Conservation (phyloP, 2,113 vertebrate species). For the Hemibagrus wyckioides region DNA sequence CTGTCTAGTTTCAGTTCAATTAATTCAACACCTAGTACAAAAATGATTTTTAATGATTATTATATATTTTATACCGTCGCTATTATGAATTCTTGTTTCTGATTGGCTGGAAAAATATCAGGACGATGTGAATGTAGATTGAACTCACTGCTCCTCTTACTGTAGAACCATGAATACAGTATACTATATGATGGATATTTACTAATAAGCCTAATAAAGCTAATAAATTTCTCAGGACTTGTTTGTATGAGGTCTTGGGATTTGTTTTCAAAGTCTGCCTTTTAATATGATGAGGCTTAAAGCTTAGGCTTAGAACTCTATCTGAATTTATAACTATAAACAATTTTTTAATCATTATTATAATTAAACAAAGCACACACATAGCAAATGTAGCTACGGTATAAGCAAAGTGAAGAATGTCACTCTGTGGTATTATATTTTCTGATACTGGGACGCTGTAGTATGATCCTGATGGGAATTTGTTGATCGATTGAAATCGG, state of each 20-base stretch:
- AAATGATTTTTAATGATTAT: not conserved
- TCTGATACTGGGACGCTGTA: not conserved
- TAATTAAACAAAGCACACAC: not conserved
- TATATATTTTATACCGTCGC: not conserved
- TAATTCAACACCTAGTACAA: not conserved
- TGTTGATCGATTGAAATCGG: slow-evolving; percentile 1
- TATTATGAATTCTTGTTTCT: not conserved
- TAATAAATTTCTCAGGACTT: too few relatives aligned
- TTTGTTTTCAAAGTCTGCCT: too few relatives aligned
- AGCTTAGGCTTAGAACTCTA: not conserved
- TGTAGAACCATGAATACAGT: not conserved
- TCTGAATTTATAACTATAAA: not conserved
- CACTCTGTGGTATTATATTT: not conserved
- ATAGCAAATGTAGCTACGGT: not conserved
- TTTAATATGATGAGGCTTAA: not conserved
- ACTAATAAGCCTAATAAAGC: too few relatives aligned
- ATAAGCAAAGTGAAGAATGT: not conserved
- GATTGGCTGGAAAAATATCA: not conserved
- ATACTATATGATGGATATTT: too few relatives aligned
- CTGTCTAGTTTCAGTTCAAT: not conserved
- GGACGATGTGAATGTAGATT: not conserved
- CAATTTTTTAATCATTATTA: not conserved
- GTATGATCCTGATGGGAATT: not conserved
- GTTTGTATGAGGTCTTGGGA: not conserved
- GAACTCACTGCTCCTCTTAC: not conserved